phyloP scores from a whole-genome alignment of 1,140 invertebrate species.

The Apocrypta bakeri region DNA sequence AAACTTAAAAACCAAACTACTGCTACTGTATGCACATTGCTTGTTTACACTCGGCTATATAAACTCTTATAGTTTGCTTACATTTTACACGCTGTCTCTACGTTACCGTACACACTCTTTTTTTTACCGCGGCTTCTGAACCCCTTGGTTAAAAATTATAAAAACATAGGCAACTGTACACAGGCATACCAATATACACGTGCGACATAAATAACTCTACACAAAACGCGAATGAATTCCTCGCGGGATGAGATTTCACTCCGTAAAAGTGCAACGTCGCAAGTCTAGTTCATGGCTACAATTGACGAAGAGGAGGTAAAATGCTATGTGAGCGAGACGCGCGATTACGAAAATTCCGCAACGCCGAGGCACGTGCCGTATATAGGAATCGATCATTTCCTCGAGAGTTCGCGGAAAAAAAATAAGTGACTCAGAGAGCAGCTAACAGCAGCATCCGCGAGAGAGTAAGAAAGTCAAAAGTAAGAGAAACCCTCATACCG shows the following conservation, averaged over 20 bases:
- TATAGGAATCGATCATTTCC: too few relatives aligned
- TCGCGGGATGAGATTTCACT: conserved; percentile 18
- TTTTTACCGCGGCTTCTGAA: not conserved
- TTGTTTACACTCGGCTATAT: conserved; percentile 14
- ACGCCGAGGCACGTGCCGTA: too few relatives aligned
- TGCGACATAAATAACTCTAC: too few relatives aligned
- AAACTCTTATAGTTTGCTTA: conserved; percentile 15
- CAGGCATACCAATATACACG: too few relatives aligned
- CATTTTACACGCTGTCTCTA: too few relatives aligned
- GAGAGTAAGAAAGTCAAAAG: not conserved
- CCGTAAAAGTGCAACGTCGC: conserved; percentile 18
- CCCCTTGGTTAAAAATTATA: too few relatives aligned
- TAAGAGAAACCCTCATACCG: not conserved
- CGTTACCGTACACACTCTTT: not conserved
- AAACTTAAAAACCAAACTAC: conserved; percentile 21
- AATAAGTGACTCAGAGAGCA: not conserved
- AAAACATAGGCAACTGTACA: too few relatives aligned
- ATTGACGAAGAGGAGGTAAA: not conserved
- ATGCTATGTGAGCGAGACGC: not conserved
- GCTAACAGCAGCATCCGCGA: not conserved
- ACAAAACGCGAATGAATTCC: not conserved
- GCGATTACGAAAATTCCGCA: not conserved
- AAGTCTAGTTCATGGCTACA: not conserved
- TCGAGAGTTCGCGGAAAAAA: not conserved
- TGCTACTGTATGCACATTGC: not conserved